phyloP scores from a whole-genome alignment of 2,797 vertebrate species.

The Alca torda region DNA sequence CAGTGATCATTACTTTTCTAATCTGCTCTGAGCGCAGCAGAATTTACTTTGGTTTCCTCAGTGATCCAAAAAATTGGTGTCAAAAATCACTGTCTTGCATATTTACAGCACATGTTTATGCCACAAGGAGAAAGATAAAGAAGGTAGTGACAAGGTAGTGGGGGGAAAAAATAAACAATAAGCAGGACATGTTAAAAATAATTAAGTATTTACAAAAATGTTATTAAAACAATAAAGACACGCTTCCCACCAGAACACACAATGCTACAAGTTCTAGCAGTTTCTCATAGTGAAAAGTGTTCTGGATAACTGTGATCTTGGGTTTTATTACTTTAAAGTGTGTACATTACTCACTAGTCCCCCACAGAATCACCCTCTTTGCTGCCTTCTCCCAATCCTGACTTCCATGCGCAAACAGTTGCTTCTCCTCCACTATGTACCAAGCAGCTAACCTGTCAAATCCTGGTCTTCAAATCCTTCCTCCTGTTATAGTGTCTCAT shows the following conservation, averaged over 20 bases:
- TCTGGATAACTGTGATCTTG: not conserved
- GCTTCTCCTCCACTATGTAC: not conserved
- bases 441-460: not conserved
- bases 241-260: not conserved
- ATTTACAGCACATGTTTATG: not conserved
- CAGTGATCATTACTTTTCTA: not conserved
- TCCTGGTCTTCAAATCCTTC: not conserved
- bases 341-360: not conserved
- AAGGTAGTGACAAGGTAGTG: not conserved
- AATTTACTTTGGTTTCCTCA: not conserved
- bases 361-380: not conserved
- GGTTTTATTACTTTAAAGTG: not conserved
- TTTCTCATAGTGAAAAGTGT: not conserved
- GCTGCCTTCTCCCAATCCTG: not conserved
- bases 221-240: not conserved
- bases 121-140: not conserved
- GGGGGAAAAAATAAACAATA: not conserved
- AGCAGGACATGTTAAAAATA: not conserved
- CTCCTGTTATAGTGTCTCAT: not conserved
- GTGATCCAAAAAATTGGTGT: not conserved
- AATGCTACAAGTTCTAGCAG: not conserved
- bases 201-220: not conserved
- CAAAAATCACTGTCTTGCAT: not conserved
- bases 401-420: not conserved
- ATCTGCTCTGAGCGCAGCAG: not conserved